Percentiles rank a stretch among this genome's conserved stretches.
Evolutionary conservation across 2,888 invertebrate species (phyloP).

Genomic region (Dynastes tityus): DNA sequence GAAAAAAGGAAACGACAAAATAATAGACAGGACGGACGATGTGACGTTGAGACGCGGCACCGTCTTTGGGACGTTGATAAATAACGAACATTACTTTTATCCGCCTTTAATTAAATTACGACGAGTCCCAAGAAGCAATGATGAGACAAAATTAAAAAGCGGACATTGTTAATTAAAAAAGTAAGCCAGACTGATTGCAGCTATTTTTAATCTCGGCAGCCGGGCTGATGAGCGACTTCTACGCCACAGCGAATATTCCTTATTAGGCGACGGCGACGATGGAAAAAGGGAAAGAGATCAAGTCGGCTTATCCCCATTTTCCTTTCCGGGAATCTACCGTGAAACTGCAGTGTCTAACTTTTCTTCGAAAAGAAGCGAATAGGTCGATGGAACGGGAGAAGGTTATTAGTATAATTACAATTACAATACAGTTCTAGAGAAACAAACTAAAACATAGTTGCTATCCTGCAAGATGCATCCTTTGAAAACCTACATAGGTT

Average conservation of each 20-base stretch:
- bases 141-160: conserved; percentile 66
- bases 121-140: conserved; percentile 65
- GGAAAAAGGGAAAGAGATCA: neutral
- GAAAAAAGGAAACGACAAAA: conserved; percentile 20
- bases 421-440: too few species aligned
- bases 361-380: too few species aligned
- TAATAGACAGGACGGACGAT: conserved; percentile 12
- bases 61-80: conserved; percentile 60
- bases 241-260: conserved; percentile 15
- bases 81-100: conserved; percentile 63
- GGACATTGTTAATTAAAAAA: conserved; percentile 67
- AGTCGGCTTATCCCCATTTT: neutral
- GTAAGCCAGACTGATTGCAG: conserved; percentile 64
- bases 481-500: too few species aligned
- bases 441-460: too few species aligned
- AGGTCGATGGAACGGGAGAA: too few species aligned
- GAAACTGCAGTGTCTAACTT: too few species aligned
- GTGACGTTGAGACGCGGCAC: conserved; percentile 38
- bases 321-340: neutral
- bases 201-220: conserved; percentile 58
- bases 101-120: conserved; percentile 65
- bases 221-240: too few species aligned
- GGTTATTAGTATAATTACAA: too few species aligned
- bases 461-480: too few species aligned
- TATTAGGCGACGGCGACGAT: conserved; percentile 24